phyloP scores from a whole-genome alignment of 92 coral and sea anemone genomes.

The Hydrozoanthus gracilis region DNA sequence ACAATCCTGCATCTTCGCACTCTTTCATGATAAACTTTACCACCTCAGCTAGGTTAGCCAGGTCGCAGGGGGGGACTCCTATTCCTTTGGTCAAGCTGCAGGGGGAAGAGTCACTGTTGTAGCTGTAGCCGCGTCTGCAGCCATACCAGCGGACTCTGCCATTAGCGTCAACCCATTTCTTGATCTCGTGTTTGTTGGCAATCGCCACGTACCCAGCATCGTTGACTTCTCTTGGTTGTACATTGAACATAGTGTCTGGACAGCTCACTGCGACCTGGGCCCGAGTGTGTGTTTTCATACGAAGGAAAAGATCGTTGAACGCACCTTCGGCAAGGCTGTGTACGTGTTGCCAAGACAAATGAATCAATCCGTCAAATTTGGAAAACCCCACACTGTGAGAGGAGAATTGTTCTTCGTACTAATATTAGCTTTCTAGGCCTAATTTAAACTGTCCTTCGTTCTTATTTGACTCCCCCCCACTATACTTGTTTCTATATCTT shows the following conservation, averaged over 20 bases:
- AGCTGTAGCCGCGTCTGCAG: conserved; percentile 83
- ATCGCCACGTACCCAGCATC: conserved; percentile 67
- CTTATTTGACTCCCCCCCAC: no score
- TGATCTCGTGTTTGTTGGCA: conserved; percentile 82
- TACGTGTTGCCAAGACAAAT: not conserved
- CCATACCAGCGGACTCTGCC: conserved; percentile 98
- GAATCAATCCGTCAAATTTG: no score
- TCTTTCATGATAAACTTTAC: conserved; percentile 92
- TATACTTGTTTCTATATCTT: no score
- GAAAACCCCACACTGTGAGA: no score
- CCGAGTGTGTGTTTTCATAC: conserved; percentile 68
- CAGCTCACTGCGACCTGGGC: conserved; percentile 80
- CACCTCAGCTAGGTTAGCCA: conserved; percentile 95
- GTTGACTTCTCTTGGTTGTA: conserved; percentile 58
- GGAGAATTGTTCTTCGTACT: no score
- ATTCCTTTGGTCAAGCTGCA: conserved; percentile 73
- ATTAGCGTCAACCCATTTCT: conserved; percentile 88
- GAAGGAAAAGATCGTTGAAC: conserved; percentile 88
- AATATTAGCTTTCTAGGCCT: no score
- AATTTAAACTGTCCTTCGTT: no score
- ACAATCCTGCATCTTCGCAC: conserved; percentile 94
- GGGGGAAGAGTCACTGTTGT: conserved; percentile 27
- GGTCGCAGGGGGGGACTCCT: conserved; percentile 91
- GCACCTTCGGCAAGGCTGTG: conserved; percentile 80
- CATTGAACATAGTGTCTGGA: conserved; percentile 96